Conservation (phyloP, 2,888 invertebrate genomes). For the Nipponacmea schrenckii region DNA sequence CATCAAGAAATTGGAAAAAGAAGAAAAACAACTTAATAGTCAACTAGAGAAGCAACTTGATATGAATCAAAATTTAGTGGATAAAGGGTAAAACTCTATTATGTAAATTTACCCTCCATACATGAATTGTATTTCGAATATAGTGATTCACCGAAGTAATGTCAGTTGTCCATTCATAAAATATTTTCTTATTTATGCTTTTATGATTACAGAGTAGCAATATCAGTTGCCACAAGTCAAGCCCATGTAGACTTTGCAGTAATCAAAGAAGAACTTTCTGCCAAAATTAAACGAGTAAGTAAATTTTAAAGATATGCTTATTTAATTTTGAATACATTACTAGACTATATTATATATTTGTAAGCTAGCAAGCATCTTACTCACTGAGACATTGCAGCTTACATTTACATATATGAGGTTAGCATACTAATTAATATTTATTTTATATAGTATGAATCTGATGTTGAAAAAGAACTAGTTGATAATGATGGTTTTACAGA, state of each 20-base stretch:
- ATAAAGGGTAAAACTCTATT: slow-evolving; percentile 43
- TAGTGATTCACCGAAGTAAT: too few species aligned
- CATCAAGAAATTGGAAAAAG: slow-evolving; percentile 53
- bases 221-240: slow-evolving; percentile 19
- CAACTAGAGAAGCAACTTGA: slow-evolving; percentile 52
- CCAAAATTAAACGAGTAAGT: slow-evolving; percentile 45
- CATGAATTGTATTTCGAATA: too few species aligned
- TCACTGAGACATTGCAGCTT: too few species aligned
- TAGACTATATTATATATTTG: too few species aligned
- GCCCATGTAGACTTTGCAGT: slow-evolving; percentile 44
- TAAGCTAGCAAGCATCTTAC: too few species aligned
- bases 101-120: too few species aligned
- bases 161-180: too few species aligned
- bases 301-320: too few species aligned
- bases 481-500: slow-evolving; percentile 1
- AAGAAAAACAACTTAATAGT: slow-evolving; percentile 50
- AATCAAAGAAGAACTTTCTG: slow-evolving; percentile 40
- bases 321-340: too few species aligned
- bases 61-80: slow-evolving; percentile 51
- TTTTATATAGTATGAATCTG: background rate
- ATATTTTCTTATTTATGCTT: background rate
- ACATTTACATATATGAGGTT: too few species aligned
- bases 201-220: background rate
- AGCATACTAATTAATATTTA: too few species aligned
- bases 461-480: background rate